Percentiles rank a stretch among this genome's conserved stretches.
Evolutionary conservation across 2,888 invertebrate genomes (phyloP).

Genomic region (Chrysolina americana): DNA sequence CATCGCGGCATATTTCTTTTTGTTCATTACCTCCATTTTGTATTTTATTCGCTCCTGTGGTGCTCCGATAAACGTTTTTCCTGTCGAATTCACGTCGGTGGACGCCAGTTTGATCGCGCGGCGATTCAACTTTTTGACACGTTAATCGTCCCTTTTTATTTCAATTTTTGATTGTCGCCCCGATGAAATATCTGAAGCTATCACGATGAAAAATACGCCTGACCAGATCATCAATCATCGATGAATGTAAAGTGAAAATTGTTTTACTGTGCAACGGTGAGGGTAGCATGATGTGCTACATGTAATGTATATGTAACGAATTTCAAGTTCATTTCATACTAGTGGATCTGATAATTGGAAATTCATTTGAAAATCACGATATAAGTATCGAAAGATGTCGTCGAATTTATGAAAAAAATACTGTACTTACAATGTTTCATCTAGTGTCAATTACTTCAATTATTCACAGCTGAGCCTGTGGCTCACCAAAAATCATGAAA

Average conservation of each 20-base stretch:
- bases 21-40: conserved; percentile 21
- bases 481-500: too few species aligned
- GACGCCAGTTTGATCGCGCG: conserved; percentile 7
- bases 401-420: too few species aligned
- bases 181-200: conserved; percentile 31
- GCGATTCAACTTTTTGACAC: conserved; percentile 32
- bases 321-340: too few species aligned
- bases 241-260: conserved; percentile 15
- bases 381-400: too few species aligned
- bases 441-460: too few species aligned
- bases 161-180: conserved; percentile 28
- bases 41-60: conserved; percentile 14
- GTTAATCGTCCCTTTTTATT: conserved; percentile 42
- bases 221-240: conserved; percentile 20
- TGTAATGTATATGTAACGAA: background rate
- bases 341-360: too few species aligned
- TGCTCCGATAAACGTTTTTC: conserved; percentile 26
- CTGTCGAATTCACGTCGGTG: conserved; percentile 15
- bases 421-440: too few species aligned
- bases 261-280: conserved; percentile 5
- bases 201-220: conserved; percentile 25
- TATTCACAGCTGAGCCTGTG: too few species aligned
- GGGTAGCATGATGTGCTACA: background rate
- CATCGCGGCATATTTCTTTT: conserved; percentile 4
- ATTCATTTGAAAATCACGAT: too few species aligned